A percentile compares a stretch with the other conserved stretches of the same genome.
Conservation (phyloP, 2,113 vertebrate species). For the Myanophis thanlyinensis region DNA sequence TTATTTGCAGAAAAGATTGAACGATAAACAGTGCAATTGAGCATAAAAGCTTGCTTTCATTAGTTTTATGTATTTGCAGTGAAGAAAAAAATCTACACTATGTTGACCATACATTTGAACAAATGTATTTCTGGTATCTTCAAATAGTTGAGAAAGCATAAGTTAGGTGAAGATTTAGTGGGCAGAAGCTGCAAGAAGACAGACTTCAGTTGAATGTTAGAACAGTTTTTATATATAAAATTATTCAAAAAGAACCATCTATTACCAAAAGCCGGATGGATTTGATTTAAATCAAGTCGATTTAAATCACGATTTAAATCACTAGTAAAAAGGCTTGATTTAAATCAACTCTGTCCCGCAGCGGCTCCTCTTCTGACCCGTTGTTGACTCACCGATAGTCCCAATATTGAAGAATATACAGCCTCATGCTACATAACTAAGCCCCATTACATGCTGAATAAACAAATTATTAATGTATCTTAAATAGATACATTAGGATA, state of each 20-base stretch:
- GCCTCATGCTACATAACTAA: too few species aligned
- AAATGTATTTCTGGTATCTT: neutral
- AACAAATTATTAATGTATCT: too few species aligned
- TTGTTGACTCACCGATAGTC: too few species aligned
- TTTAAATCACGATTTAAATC: too few species aligned
- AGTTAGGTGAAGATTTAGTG: neutral
- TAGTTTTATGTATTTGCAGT: neutral
- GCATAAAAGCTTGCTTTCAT: neutral
- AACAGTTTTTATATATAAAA: neutral
- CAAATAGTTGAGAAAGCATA: neutral
- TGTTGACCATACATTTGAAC: neutral
- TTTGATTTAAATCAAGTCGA: too few species aligned
- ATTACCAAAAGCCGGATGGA: too few species aligned
- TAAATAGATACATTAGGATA: too few species aligned
- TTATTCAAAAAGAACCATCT: neutral
- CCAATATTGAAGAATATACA: too few species aligned
- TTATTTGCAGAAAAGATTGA: neutral
- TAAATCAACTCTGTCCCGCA: too few species aligned
- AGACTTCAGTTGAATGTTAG: neutral
- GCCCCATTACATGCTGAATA: too few species aligned
- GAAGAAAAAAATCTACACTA: neutral
- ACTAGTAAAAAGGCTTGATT: too few species aligned
- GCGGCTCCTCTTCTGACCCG: too few species aligned
- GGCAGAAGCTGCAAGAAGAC: neutral
- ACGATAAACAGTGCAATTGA: neutral